Evolutionary conservation across 2,113 vertebrate genomes (phyloP).

Genomic region (Pardalotus punctatus): DNA sequence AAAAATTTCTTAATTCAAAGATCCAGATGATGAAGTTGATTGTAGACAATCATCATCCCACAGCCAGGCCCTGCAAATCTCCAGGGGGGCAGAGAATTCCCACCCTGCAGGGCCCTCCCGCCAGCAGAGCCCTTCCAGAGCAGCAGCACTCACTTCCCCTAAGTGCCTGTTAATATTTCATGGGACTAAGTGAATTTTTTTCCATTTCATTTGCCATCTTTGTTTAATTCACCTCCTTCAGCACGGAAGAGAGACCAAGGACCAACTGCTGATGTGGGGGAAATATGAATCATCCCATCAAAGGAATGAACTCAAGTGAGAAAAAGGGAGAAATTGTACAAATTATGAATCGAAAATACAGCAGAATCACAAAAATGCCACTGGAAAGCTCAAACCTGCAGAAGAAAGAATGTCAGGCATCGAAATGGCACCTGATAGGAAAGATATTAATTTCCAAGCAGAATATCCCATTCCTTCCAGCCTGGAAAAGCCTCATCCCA

Average conservation of each 20-base stretch:
- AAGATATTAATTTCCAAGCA: background rate
- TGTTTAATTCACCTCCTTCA: slow-evolving; percentile 23
- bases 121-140: background rate
- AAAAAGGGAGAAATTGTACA: background rate
- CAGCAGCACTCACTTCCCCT: background rate
- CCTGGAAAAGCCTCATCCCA: background rate
- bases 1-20: background rate
- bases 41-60: background rate
- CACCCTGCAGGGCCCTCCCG: background rate
- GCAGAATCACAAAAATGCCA: background rate
- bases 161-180: slow-evolving; percentile 43
- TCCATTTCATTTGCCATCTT: slow-evolving; percentile 24
- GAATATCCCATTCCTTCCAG: background rate
- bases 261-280: background rate
- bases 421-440: background rate
- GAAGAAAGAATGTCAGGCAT: background rate
- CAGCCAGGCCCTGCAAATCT: background rate
- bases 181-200: background rate
- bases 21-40: background rate
- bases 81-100: background rate
- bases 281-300: background rate
- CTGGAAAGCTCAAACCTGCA: background rate
- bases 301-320: background rate
- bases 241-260: background rate
- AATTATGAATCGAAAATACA: background rate